These are phyloP conservation scores for Cephus sareptanus DNA, from an alignment of 2,888 invertebrate species.

Conservation along the genomic window DNA sequence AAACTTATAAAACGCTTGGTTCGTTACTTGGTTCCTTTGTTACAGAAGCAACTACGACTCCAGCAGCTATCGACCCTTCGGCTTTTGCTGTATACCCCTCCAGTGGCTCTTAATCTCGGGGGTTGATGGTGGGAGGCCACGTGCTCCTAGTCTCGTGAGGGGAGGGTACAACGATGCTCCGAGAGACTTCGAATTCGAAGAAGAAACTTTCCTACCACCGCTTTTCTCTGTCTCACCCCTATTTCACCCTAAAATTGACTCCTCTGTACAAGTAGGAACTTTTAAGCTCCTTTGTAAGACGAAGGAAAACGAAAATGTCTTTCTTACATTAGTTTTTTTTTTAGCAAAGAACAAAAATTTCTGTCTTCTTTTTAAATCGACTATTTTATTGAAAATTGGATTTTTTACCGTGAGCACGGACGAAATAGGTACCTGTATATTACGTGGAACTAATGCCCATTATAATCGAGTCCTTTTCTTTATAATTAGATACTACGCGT, in stretches of 20 bases:
- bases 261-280: background rate
- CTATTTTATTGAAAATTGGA: no score
- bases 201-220: background rate
- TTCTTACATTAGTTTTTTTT: background rate
- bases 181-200: background rate
- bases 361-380: no score
- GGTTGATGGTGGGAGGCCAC: conserved; percentile 21
- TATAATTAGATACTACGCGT: background rate
- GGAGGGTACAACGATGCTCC: conserved; percentile 4
- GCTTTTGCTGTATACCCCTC: background rate
- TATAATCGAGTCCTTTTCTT: background rate
- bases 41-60: background rate
- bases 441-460: background rate
- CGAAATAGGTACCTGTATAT: background rate
- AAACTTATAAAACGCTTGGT: background rate
- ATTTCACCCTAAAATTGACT: background rate
- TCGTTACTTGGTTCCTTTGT: background rate
- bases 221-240: background rate
- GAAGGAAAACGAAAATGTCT: background rate
- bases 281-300: background rate
- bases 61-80: conserved; percentile 4
- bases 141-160: conserved; percentile 16
- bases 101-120: background rate
- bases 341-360: background rate
- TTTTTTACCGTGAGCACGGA: background rate